A percentile compares a stretch with the other conserved stretches of the same genome.
phyloP scores from a whole-genome alignment of 2,888 invertebrate species.

The Troides oblongomaculatus region DNA sequence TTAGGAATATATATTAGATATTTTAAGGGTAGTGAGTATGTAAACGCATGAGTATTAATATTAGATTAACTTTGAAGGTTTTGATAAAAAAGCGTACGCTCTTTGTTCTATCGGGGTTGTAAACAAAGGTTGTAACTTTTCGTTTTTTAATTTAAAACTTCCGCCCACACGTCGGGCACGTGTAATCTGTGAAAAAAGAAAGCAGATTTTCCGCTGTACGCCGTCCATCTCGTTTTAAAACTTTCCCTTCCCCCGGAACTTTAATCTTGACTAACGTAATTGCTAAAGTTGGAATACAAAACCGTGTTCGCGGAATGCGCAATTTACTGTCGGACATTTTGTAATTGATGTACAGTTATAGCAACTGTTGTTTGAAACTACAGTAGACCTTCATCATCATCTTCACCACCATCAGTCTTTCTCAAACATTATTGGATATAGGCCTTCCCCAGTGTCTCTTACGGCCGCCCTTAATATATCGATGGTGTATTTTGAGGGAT shows the following conservation, averaged over 20 bases:
- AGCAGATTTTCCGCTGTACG: conserved; percentile 29
- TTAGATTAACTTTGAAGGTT: too few relatives aligned
- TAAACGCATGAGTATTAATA: too few relatives aligned
- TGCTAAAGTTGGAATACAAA: conserved; percentile 74
- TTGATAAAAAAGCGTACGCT: too few relatives aligned
- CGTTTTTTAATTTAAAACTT: too few relatives aligned
- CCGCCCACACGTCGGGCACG: too few relatives aligned
- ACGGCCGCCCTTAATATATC: not conserved
- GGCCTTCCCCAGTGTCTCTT: not conserved
- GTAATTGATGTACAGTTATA: conserved; percentile 60
- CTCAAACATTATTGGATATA: not conserved
- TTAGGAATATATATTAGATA: too few relatives aligned
- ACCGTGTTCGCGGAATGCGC: conserved; percentile 66
- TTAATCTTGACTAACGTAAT: conserved; percentile 76
- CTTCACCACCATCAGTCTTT: not conserved
- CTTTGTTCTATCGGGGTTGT: too few relatives aligned
- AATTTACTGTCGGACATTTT: conserved; percentile 66
- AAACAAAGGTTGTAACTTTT: too few relatives aligned
- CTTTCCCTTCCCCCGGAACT: conserved; percentile 60
- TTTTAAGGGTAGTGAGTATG: too few relatives aligned
- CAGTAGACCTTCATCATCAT: not conserved
- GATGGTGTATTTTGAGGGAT: not conserved
- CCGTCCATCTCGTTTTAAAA: conserved; percentile 71
- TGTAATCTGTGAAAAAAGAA: not conserved
- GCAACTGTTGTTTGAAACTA: conserved; percentile 18